Base-by-base conservation (phyloP, 2,113 vertebrate genomes). In the Thalassoma bifasciatum region DNA sequence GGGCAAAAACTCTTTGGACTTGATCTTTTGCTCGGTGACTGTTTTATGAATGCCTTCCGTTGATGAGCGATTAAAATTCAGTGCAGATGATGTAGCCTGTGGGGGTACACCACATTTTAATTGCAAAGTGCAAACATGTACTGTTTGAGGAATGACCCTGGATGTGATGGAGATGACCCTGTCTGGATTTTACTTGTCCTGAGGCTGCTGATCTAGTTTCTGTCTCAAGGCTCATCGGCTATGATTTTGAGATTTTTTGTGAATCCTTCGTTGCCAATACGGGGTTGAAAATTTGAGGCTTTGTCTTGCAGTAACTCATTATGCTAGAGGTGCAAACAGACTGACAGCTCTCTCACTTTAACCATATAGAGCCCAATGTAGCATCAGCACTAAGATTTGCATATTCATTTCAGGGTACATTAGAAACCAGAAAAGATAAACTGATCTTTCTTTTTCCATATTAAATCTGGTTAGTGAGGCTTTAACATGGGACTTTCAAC, bases 21-120 rank as follows among this genome's bases (percentile, higher is more conserved):
- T 66, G 81, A 88, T 90, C 76, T 78, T 83, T 84, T 82, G 30
- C 58, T 10, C 26, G 61, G 21, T 78, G 67, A 76, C 65, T 56
- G 8, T 75, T 70, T 75, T 37, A 24, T 61, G 4, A 16, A 22
- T 30, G 21, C 26, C 8, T 59, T 42, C 38, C 42, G 13, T 60
- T 82, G 77, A 83, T 88, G 85, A 80, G 56, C 74, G 82, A 75
- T 86, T 65, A 76, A 84, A 81, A 62, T 67, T 34, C 44, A 75
- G 49, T 21, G 16, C 67, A 71, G 16, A 79, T 75, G 79, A 69
- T 62, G 85, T 72, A 78, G 75, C 81, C 81, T 75, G 12, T 65
- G 44, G 78, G 71, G 65, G 30, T 74, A 37, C 50, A 42, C 72
- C 34, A 53, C 71, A 78, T 83, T 87, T 88, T 86, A 88, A 89